Evolutionary conservation across 1,140 invertebrate genomes (phyloP).

Genomic region (Lasaia peninsularis): DNA sequence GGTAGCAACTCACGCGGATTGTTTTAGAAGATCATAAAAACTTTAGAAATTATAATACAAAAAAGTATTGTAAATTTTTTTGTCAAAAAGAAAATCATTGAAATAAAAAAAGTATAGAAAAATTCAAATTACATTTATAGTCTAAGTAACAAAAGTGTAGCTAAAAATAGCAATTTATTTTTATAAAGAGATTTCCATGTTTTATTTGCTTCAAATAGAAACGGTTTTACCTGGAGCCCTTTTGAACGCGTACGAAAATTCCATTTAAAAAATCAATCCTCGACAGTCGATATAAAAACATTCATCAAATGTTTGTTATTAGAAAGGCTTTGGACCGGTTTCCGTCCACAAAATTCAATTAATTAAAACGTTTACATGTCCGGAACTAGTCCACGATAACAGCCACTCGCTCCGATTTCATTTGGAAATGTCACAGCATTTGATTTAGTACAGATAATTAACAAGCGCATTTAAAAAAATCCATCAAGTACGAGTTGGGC

Average conservation of each 20-base stretch:
- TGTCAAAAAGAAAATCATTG: no score
- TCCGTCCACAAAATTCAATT: conserved; percentile 4
- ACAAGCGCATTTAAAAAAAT: no score
- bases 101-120: no score
- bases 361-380: conserved; percentile 16
- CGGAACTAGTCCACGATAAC: conserved; percentile 13
- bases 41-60: no score
- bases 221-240: background rate
- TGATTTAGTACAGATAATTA: conserved; percentile 2
- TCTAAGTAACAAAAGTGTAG: no score
- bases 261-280: background rate
- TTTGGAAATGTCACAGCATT: conserved; percentile 14
- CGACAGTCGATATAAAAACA: background rate
- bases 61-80: no score
- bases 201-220: background rate
- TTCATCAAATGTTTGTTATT: background rate
- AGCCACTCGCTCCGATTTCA: conserved; percentile 5
- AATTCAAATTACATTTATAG: no score
- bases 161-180: no score
- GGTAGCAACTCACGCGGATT: no score
- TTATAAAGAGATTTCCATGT: no score
- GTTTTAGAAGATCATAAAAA: no score
- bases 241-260: background rate
- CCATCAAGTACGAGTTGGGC: no score
- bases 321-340: background rate